Evolutionary conservation across 2,888 invertebrate genomes (phyloP), one percentile per base, ranked within the genome.

Genomic region (Gymnocheta viridis): DNA sequence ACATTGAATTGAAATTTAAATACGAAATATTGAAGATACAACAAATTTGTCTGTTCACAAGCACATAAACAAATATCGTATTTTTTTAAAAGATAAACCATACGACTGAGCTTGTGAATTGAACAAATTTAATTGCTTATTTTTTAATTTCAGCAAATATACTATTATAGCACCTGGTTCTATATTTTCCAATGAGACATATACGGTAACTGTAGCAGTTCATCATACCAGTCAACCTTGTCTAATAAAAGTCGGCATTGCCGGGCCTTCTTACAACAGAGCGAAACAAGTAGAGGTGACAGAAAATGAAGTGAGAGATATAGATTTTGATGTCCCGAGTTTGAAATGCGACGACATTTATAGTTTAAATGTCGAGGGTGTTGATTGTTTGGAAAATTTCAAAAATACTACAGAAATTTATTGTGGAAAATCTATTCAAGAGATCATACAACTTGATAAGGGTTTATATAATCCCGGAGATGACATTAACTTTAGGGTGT

Each of bases 381-480:
- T 94, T 27, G 49, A 74, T 35, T 83, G 82, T 70, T 94, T 95
- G 4, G 96, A 96, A 0, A 93, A 93, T 82, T 97, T 97, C 90
- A 93, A 94, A 70, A 95, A 96, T 86, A 94, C 95, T n/a, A 95
- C 95, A 0, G 93, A 94, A 93, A 74, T 97, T 94, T 92, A 93
- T 94, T 85, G 94, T 94, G 86, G 95, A 0, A 86, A 78, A 0
- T 89, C 89, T 22, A 85, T 85, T 19, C 94, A 97, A 9, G n/a
- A n/a, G n/a, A 96, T 97, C 89, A 94, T 98, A 73, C 98, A 98
- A 91, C 98, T 98, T 0, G 98, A 98, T 91, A 96, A 97, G 92
- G 95, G 97, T 19, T 95, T 97, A 85, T 98, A 98, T 91, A 96
- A 97, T 89, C 98, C 98, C 0, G 96, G 96, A 14, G 95, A 96